Evolutionary conservation across 2,888 invertebrate genomes (phyloP).

Genomic region (Epicampocera succincta): DNA sequence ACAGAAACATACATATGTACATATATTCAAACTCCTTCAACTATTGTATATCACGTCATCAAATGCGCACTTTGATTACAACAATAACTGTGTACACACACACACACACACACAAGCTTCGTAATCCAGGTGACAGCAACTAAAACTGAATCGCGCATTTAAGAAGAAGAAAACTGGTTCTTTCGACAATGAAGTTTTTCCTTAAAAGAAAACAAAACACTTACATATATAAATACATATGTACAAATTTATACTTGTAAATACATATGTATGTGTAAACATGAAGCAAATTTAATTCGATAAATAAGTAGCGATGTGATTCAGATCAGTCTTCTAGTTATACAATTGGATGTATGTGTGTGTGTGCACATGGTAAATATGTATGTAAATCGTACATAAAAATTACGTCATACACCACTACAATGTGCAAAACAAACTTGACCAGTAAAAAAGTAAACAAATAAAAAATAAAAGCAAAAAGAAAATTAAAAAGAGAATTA

Average conservation of each 20-base stretch:
- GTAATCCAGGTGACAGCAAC: not conserved
- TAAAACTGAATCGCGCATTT: conserved; percentile 25
- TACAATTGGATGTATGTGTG: too few relatives aligned
- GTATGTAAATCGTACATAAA: not conserved
- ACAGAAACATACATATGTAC: too few relatives aligned
- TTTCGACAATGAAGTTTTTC: conserved; percentile 37
- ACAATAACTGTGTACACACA: conserved; percentile 21
- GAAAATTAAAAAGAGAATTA: not conserved
- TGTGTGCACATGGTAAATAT: too few relatives aligned
- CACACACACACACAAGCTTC: not conserved
- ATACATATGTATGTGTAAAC: not conserved
- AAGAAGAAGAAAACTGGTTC: conserved; percentile 46
- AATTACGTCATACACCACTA: not conserved
- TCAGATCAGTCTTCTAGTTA: too few relatives aligned
- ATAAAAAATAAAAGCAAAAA: not conserved
- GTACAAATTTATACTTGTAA: not conserved
- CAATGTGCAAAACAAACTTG: not conserved
- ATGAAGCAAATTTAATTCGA: too few relatives aligned
- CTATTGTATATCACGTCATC: conserved; percentile 42
- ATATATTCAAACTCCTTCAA: conserved; percentile 40
- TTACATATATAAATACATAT: not conserved
- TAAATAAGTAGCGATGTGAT: too few relatives aligned
- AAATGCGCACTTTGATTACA: conserved; percentile 4
- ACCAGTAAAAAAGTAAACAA: conserved; percentile 22
- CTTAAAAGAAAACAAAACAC: not conserved